Base-by-base conservation (phyloP, 2,888 invertebrate genomes). In the Dorcus parallelipipedus region DNA sequence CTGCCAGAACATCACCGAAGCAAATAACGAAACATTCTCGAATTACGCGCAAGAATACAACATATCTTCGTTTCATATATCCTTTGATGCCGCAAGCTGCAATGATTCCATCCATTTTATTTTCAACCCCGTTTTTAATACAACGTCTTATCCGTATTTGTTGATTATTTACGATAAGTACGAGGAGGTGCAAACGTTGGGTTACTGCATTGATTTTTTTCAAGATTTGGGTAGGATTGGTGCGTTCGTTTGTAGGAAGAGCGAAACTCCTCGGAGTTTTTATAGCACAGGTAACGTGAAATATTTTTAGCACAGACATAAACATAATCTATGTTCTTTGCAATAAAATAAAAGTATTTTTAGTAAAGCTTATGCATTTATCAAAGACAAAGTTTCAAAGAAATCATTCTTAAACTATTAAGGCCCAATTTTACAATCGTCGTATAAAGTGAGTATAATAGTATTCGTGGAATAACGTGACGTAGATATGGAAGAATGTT, bases 171-270 rank as follows among this genome's bases (percentile, higher is more conserved):
- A 50, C 9, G 56, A 50, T 39, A 4, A n/a, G 9, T 17, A 39
- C 17, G n/a, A 43, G 9, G n/a, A 43, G 9, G 4, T 38, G n/a
- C 9, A 14, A 3, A 33, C 38, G 20, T 42, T 48, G 33, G 59
- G 55, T 5, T 62, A 58, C 54, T 65, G 65, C 33, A 38, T 63
- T 9, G 63, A 65, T 54, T 60, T 61, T 50, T 62, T 62, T 14
- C 47, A 47, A 41, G 59, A 59, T 38, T 26, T 56, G 23, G 56
- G 49, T 2, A 38, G 39, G n/a, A 45, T 59, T 9, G 59, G 59
- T 17, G 55, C 55, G 2, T 59, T 55, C 9, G 39, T 59, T 14
- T 59, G 59, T 38, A 33, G 26, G 6, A 7, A 54, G n/a, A 49
- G 54, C 45, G 38, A 43, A 45, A 52, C 50, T 9, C 40, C 50